phyloP scores from a whole-genome alignment of 2,113 vertebrate genomes.

The Indri indri region DNA sequence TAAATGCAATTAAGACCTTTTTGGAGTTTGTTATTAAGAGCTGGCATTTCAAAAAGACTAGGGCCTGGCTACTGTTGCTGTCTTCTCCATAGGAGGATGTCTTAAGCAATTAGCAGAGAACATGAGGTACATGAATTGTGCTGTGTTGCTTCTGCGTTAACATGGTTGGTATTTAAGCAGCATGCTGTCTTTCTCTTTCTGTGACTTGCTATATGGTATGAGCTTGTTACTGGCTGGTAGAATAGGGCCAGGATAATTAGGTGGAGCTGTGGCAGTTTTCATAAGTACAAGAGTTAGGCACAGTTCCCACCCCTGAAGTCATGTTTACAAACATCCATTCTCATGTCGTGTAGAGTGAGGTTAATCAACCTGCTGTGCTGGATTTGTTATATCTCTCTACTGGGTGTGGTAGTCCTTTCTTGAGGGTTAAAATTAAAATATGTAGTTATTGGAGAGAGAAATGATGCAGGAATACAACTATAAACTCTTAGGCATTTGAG shows the following conservation, averaged over 20 bases:
- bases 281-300: fast-evolving
- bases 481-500: background rate
- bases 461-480: background rate
- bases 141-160: slow-evolving; percentile 75
- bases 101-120: slow-evolving; percentile 90
- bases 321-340: slow-evolving; percentile 22
- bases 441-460: background rate
- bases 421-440: background rate
- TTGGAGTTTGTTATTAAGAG: slow-evolving; percentile 90
- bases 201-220: slow-evolving; percentile 31
- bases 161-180: slow-evolving; percentile 82
- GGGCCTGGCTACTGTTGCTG: slow-evolving; percentile 83
- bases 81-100: slow-evolving; percentile 85
- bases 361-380: background rate
- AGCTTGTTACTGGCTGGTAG: slow-evolving; percentile 19
- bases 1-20: slow-evolving; percentile 92
- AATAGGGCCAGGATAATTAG: background rate
- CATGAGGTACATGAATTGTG: slow-evolving; percentile 78
- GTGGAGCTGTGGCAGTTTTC: background rate
- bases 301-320: background rate
- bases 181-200: slow-evolving; percentile 47
- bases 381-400: background rate
- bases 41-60: slow-evolving; percentile 93
- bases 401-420: background rate
- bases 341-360: background rate